Percentiles rank a stretch among this genome's conserved stretches.
Evolutionary conservation across 2,113 vertebrate genomes (phyloP).

Genomic region (Rhinopomastus cyanomelas): DNA sequence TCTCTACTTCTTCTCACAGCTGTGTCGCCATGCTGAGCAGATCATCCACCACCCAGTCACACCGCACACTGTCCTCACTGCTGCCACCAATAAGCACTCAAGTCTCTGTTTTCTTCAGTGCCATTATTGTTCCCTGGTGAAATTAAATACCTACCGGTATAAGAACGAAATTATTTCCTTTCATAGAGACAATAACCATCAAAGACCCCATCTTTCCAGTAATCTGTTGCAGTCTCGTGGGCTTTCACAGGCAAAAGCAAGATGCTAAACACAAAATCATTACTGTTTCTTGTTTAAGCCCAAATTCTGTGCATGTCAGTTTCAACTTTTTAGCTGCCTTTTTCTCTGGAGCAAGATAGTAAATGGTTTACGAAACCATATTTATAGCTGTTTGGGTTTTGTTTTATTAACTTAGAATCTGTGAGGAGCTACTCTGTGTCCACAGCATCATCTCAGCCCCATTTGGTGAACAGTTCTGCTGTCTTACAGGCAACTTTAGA

Average conservation of each 20-base stretch:
- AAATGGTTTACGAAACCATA: background rate
- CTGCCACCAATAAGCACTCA: too few species aligned
- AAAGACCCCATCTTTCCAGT: background rate
- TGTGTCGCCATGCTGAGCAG: too few species aligned
- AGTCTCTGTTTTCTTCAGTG: background rate
- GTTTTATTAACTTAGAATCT: conserved; percentile 11
- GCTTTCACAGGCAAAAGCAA: conserved; percentile 1
- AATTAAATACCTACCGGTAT: background rate
- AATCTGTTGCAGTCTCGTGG: background rate
- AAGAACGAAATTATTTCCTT: background rate
- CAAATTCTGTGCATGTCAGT: background rate
- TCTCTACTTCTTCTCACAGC: too few species aligned
- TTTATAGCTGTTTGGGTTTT: background rate
- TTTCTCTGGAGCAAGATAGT: background rate
- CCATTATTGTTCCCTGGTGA: background rate
- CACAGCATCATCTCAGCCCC: background rate
- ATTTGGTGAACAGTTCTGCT: background rate
- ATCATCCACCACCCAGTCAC: too few species aligned
- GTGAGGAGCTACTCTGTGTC: background rate
- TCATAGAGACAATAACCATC: background rate
- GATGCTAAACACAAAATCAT: background rate
- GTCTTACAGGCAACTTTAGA: background rate
- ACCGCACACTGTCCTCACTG: too few species aligned
- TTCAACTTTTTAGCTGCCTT: background rate
- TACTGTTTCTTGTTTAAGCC: background rate